These are phyloP conservation scores for Campylomormyrus numenius DNA, from an alignment of 2,113 vertebrate genomes.

Conservation along the genomic window DNA sequence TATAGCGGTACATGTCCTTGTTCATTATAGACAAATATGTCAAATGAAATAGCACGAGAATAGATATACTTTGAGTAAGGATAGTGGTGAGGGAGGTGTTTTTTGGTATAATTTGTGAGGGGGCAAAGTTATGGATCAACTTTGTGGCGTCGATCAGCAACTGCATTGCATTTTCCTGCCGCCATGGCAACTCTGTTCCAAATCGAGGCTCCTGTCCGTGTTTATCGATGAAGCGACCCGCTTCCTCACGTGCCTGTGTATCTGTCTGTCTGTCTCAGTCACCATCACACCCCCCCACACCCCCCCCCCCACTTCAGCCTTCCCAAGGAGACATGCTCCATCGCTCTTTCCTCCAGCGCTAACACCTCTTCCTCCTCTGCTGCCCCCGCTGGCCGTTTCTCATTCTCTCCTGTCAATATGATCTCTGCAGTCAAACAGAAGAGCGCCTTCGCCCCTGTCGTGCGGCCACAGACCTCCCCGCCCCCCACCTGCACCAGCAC, in stretches of 20 bases:
- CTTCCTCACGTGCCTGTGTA: slow-evolving; percentile 38
- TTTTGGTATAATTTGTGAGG: slow-evolving; percentile 2
- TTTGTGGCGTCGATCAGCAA: slow-evolving; percentile 44
- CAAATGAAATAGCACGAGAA: not conserved
- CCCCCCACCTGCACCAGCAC: slow-evolving; percentile 83
- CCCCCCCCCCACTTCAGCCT: not conserved
- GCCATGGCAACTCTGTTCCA: not conserved
- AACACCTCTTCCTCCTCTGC: slow-evolving; percentile 49
- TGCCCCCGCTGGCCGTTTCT: slow-evolving; percentile 65
- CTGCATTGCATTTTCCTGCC: slow-evolving; percentile 18
- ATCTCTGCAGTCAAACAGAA: slow-evolving; percentile 98
- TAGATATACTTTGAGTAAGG: slow-evolving; percentile 14
- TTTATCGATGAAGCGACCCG: slow-evolving; percentile 35
- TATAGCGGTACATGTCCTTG: not conserved
- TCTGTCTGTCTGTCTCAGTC: slow-evolving; percentile 52
- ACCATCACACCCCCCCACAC: slow-evolving; percentile 58
- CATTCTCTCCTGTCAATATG: slow-evolving; percentile 92
- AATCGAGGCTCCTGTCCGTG: slow-evolving; percentile 12
- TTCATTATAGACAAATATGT: not conserved
- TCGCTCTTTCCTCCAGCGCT: slow-evolving; percentile 50
- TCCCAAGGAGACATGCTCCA: slow-evolving; percentile 47
- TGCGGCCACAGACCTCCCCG: slow-evolving; percentile 83
- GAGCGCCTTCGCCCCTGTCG: slow-evolving; percentile 94
- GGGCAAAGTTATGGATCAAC: slow-evolving; percentile 69
- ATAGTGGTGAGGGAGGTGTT: slow-evolving; percentile 26